These are phyloP conservation scores for Sinonovacula constricta DNA, from an alignment of 1,140 invertebrate species.

Conservation along the genomic window DNA sequence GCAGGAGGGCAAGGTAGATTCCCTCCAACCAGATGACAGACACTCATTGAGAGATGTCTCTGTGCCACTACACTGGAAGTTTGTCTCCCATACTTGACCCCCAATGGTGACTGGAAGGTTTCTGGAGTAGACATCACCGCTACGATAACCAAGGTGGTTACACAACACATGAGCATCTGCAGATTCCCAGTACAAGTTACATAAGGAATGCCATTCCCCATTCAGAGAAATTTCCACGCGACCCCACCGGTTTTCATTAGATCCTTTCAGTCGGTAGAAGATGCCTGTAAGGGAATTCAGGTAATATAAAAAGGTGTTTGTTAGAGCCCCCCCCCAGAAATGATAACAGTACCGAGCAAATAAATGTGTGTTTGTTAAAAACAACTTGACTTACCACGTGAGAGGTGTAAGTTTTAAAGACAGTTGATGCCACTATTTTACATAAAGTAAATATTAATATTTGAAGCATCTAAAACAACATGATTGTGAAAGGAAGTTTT, in stretches of 20 bases:
- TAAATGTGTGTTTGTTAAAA: no score
- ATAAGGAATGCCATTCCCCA: constrained; percentile 50
- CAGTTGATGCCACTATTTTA: no score
- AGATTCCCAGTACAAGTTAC: constrained; percentile 40
- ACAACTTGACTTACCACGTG: no score
- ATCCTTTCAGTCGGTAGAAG: constrained; percentile 33
- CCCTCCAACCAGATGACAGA: constrained; percentile 40
- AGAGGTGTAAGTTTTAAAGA: no score
- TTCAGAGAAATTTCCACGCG: constrained; percentile 41
- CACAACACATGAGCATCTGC: constrained; percentile 49
- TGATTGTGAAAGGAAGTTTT: no score
- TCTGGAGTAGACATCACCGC: constrained; percentile 6
- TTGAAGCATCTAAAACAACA: no score
- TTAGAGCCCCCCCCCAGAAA: no score
- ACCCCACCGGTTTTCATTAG: constrained; percentile 14
- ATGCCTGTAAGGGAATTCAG: no score
- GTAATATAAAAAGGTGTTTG: no score
- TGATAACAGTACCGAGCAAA: no score
- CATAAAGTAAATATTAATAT: no score
- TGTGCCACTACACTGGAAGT: constrained; percentile 46
- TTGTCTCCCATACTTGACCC: constrained; percentile 45
- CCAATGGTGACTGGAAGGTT: not conserved
- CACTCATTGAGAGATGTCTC: constrained; percentile 47
- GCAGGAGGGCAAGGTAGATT: constrained; percentile 23
- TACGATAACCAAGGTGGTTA: constrained; percentile 39